These are phyloP conservation scores for Campoletis raptor DNA, from an alignment of 2,888 invertebrate genomes.

Conservation along the genomic window DNA sequence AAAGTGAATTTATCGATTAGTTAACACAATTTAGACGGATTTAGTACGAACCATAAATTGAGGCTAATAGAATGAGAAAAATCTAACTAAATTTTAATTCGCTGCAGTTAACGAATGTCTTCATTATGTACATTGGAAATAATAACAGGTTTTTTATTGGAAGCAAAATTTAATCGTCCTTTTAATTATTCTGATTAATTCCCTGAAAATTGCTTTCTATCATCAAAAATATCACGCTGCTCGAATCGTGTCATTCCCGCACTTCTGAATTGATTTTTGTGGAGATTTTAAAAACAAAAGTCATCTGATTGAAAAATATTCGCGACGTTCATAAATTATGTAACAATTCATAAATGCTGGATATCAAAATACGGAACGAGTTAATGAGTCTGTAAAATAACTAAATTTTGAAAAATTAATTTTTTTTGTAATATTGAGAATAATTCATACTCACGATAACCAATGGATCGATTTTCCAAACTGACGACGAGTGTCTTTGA, in stretches of 20 bases:
- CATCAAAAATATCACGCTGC: too few species aligned
- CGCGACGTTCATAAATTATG: too few species aligned
- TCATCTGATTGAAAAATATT: too few species aligned
- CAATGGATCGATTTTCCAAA: conserved; percentile 74
- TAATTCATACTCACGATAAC: conserved; percentile 69
- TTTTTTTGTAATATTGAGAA: not conserved
- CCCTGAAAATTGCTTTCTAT: not conserved
- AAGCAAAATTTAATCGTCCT: not conserved
- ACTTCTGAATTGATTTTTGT: too few species aligned
- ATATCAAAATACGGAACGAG: too few species aligned
- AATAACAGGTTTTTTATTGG: not conserved
- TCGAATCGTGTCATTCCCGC: too few species aligned
- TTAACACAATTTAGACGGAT: conserved; percentile 9
- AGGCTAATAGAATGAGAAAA: not conserved
- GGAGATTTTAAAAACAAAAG: too few species aligned
- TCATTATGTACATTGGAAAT: not conserved
- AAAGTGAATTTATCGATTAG: conserved; percentile 25
- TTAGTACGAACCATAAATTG: not conserved
- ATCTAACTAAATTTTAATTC: not conserved
- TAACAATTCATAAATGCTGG: too few species aligned
- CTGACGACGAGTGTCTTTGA: conserved; percentile 74
- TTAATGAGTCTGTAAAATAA: too few species aligned
- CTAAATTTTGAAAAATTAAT: too few species aligned
- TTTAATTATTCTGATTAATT: not conserved
- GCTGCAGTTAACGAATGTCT: not conserved